phyloP scores from a whole-genome alignment of 2,888 invertebrate genomes.

The Ceriagrion tenellum region DNA sequence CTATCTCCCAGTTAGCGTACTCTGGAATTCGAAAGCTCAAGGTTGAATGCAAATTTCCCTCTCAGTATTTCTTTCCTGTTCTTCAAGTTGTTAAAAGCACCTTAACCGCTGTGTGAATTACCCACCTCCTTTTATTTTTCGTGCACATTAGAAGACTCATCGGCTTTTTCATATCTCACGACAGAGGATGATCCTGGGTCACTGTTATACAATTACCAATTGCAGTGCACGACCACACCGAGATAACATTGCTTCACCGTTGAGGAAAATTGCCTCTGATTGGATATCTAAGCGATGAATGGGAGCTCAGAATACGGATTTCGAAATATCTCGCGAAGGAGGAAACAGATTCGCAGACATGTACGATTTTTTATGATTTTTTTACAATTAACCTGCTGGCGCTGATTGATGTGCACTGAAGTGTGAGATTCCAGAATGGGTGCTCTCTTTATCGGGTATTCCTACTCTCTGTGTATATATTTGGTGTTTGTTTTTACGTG shows the following conservation, averaged over 20 bases:
- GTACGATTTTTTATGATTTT: background rate
- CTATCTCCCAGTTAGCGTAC: too few relatives aligned
- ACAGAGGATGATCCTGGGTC: background rate
- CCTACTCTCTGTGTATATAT: background rate
- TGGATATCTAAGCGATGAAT: background rate
- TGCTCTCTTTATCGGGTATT: too few relatives aligned
- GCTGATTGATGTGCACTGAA: background rate
- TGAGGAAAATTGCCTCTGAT: background rate
- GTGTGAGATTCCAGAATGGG: background rate
- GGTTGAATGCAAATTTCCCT: too few relatives aligned
- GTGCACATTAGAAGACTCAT: too few relatives aligned
- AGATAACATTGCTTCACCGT: background rate
- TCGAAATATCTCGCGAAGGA: background rate
- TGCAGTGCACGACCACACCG: background rate
- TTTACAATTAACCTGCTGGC: background rate
- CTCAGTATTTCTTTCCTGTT: too few relatives aligned
- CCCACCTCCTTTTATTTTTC: too few relatives aligned
- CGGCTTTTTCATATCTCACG: too few relatives aligned
- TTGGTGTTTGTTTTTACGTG: background rate
- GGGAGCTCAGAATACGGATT: background rate
- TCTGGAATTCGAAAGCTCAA: too few relatives aligned
- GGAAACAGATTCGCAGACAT: background rate
- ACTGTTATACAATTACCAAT: background rate
- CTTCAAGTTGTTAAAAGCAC: too few relatives aligned
- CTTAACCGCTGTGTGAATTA: too few relatives aligned